Evolutionary conservation across 1,140 invertebrate species (phyloP).

Genomic region (Sinonovacula constricta): DNA sequence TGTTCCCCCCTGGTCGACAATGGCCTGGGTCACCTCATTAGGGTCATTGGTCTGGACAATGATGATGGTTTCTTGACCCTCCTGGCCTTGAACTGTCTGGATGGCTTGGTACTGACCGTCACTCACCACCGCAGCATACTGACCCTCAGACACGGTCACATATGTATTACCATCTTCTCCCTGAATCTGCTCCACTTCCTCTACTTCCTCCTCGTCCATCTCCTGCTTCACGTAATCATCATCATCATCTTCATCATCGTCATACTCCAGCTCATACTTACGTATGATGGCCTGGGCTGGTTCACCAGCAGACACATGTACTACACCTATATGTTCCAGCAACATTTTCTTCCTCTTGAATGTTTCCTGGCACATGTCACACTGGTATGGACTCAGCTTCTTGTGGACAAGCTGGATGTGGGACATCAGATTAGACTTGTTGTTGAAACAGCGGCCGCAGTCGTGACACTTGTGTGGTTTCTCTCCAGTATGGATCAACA

Average conservation of each 20-base stretch:
- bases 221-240: conserved; percentile 61
- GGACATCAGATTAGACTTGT: conserved; percentile 76
- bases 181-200: conserved; percentile 57
- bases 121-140: conserved; percentile 67
- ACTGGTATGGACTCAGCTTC: conserved; percentile 74
- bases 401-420: conserved; percentile 76
- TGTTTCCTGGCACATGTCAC: conserved; percentile 76
- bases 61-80: conserved; percentile 75
- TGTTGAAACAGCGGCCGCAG: conserved; percentile 75
- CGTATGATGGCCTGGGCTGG: conserved; percentile 71
- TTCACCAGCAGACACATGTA: conserved; percentile 75
- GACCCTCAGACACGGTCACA: conserved; percentile 69
- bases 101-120: conserved; percentile 72
- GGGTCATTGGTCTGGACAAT: conserved; percentile 75
- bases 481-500: conserved; percentile 76
- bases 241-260: conserved; percentile 61
- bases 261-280: conserved; percentile 62
- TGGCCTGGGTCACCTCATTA: conserved; percentile 71
- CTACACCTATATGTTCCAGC: conserved; percentile 73
- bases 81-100: conserved; percentile 70
- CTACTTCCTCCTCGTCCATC: conserved; percentile 66
- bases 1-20: conserved; percentile 70
- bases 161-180: conserved; percentile 65
- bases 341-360: conserved; percentile 75
- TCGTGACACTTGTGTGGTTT: conserved; percentile 76